Evolutionary conservation across 1,140 invertebrate genomes (phyloP), one percentile per base, ranked within the genome.

Genomic region (Bathynomus jamesi): DNA sequence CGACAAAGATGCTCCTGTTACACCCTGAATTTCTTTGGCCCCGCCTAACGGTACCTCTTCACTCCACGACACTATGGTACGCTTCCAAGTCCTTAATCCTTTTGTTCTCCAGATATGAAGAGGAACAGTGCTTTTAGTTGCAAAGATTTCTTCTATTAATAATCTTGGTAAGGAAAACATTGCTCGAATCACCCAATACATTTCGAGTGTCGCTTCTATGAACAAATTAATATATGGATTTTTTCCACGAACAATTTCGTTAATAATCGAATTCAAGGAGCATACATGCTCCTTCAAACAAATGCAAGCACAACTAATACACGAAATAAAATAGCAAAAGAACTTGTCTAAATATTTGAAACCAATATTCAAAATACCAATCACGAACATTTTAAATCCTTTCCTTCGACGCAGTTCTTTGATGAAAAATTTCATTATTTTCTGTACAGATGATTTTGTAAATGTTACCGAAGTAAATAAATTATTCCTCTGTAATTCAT

Each of bases 121-220:
- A 1, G 75, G 75, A 21, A 24, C 61, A 8, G 60, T 71, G 10
- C 64, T 68, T 13, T 69, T 66, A 10, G 67, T 61, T 10, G 29
- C 67, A 24, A 73, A 29, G 24, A 67, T 60, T 62, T 75, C 74
- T 53, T 71, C 72, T n/a, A 76, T 65, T 30, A 73, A 28, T 10
- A 76, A 71, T 24, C 75, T 46, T 13, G 75, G 75, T 28, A 76
- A 62, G 4, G 71, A 62, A 11, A 76, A 61, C 3, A 76, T 61
- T 24, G 75, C 75, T 24, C 75, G 63, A 1, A 69, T 27, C 65
- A 76, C 71, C 75, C 75, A 76, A 46, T 70, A 76, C 7, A 69
- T 28, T 61, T 76, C 75, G 21, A 76, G 30, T 27, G 62, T 17
- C 2, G 71, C 75, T 3, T 65, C 62, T 13, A 62, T 25, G 30